phyloP scores from a whole-genome alignment of 2,113 vertebrate species.

The Aleadryas rufinucha region DNA sequence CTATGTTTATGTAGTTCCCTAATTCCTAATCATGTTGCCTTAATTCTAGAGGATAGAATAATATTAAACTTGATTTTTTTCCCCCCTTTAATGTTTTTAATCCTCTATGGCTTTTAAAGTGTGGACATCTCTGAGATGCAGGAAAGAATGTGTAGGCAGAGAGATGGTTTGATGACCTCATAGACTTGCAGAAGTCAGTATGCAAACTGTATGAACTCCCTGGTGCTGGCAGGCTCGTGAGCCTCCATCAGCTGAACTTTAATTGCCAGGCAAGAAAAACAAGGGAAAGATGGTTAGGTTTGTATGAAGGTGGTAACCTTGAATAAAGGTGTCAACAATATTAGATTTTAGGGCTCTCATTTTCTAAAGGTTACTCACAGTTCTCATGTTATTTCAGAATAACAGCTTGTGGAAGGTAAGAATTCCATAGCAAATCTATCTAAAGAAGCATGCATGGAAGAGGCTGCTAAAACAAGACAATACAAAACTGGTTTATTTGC shows the following conservation, averaged over 20 bases:
- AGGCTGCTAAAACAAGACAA: not conserved
- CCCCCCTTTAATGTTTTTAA: not conserved
- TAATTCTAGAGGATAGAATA: not conserved
- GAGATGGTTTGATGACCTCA: not conserved
- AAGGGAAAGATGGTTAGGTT: not conserved
- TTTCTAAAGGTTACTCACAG: not conserved
- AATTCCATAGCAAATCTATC: not conserved
- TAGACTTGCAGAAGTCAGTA: not conserved
- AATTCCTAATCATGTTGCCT: not conserved
- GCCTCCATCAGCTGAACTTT: not conserved
- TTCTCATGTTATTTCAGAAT: not conserved
- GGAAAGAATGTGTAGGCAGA: not conserved
- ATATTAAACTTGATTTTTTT: accelerated
- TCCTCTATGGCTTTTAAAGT: not conserved
- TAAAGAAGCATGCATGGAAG: not conserved
- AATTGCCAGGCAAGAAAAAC: not conserved
- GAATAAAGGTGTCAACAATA: not conserved
- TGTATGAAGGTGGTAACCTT: not conserved
- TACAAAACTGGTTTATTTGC: not conserved
- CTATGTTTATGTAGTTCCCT: not conserved
- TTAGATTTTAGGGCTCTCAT: not conserved
- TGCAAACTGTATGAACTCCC: not conserved
- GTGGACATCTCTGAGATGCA: not conserved
- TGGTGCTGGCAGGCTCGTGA: not conserved
- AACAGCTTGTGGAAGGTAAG: not conserved